phyloP scores from a whole-genome alignment of 1,140 invertebrate genomes.

The Bacillus rossius region DNA sequence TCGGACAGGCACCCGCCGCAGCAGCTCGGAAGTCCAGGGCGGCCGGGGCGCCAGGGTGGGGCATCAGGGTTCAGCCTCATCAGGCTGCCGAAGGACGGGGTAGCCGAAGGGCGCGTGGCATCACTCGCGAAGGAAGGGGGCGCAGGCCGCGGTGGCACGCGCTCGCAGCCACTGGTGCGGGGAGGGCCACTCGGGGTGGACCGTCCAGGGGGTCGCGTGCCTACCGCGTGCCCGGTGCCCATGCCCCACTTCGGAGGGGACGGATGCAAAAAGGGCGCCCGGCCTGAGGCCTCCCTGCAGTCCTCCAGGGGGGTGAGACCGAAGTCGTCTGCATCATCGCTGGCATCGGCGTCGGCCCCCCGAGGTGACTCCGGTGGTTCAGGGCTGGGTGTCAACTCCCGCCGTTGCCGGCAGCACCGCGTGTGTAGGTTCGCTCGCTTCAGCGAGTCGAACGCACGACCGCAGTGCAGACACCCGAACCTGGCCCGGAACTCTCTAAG shows the following conservation, averaged over 20 bases:
- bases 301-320: not conserved
- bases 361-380: no score
- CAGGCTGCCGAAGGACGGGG: slow-evolving; percentile 25
- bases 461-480: no score
- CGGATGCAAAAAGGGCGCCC: no score
- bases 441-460: no score
- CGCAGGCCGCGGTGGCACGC: no score
- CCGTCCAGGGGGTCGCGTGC: slow-evolving; percentile 22
- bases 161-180: no score
- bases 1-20: not conserved
- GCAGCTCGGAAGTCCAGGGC: not conserved
- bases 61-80: slow-evolving; percentile 23
- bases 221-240: not conserved
- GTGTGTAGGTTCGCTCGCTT: not conserved
- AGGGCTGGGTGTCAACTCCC: not conserved
- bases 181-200: no score
- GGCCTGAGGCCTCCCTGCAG: no score
- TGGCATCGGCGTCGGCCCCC: not conserved
- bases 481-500: no score
- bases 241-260: no score
- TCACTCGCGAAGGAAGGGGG: no score
- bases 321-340: not conserved
- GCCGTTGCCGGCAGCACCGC: not conserved
- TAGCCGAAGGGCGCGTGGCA: no score
- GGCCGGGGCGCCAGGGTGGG: slow-evolving; percentile 10